Percentiles rank a stretch among this genome's conserved stretches.
These are phyloP conservation scores for Ammodytes dubius DNA, from an alignment of 2,113 vertebrate genomes.

Conservation along the genomic window DNA sequence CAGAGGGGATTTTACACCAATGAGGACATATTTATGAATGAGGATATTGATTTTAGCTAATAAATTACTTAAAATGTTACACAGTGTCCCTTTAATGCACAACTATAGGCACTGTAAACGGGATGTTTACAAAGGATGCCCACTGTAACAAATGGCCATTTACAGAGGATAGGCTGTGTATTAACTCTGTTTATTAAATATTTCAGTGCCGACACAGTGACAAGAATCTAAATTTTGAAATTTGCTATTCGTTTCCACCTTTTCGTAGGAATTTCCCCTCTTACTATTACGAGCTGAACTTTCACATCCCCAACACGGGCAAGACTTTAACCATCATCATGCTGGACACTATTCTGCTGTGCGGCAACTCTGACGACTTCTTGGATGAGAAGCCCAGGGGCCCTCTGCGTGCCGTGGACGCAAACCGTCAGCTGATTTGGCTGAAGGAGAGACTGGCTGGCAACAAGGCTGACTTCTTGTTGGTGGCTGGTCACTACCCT, in stretches of 20 bases:
- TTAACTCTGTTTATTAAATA: too few relatives aligned
- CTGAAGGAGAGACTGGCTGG: constrained; percentile 86
- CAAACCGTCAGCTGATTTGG: constrained; percentile 88
- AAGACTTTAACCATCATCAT: constrained; percentile 88
- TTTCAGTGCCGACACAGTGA: too few relatives aligned
- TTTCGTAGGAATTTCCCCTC: constrained; percentile 88
- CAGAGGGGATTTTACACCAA: too few relatives aligned
- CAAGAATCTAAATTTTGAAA: too few relatives aligned
- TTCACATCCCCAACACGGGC: constrained; percentile 85
- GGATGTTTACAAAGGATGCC: too few relatives aligned
- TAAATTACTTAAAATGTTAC: too few relatives aligned
- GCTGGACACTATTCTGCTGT: constrained; percentile 91
- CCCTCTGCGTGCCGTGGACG: constrained; percentile 66
- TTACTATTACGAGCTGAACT: constrained; percentile 90
- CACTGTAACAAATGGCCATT: too few relatives aligned
- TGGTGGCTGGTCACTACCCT: constrained; percentile 93
- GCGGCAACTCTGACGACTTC: constrained; percentile 90
- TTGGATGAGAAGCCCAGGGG: constrained; percentile 78
- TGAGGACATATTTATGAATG: too few relatives aligned
- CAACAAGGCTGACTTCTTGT: constrained; percentile 88
- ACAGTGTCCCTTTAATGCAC: too few relatives aligned
- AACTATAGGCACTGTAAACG: too few relatives aligned
- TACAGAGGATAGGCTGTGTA: too few relatives aligned
- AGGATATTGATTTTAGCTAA: too few relatives aligned
- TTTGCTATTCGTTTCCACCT: background rate